Evolutionary conservation across 2,113 vertebrate species (phyloP), one percentile per base, ranked within the genome.

Genomic region (Rutilus rutilus): DNA sequence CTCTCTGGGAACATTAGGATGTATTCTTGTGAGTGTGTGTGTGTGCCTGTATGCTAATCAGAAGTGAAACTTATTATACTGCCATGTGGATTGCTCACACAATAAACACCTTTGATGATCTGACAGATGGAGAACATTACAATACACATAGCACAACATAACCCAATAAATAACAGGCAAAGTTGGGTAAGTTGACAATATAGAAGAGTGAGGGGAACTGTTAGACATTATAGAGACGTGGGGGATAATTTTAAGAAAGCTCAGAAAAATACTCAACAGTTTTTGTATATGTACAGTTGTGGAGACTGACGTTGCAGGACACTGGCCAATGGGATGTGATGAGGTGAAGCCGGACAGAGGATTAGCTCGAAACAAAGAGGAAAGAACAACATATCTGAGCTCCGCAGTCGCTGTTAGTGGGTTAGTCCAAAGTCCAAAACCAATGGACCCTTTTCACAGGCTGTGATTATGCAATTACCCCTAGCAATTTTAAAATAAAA

Each of bases 11-110:
- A 74, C 45, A 59, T 67, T 75, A 75, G 42, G 88, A 89, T 89
- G 90, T 86, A 86, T 87, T 86, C 91, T 87, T 89, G 90, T 81
- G 85, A 86, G 7, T 85, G 7, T 57, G 87, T 90, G 79, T 90
- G 86, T 85, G 82, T 85, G 86, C 88, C 88, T 89, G 87, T 88
- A 89, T 82, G 91, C 62, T 30, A 82, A 82, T 82, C 42, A 82
- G 62, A 82, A 52, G 64, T 17, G 14, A 69, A 82, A 69, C 27
- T 25, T 30, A 36, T 82, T 82, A 69, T 67, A 50, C 62, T 69
- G 80, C 42, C 64, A 52, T 82, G 80, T 82, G 80, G 45, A 67
- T 82, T 82, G 60, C 62, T 82, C 64, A 33, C 11, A 82, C 62
- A 52, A 36, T 82, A 69, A 69, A 82, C 60, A 52, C 64, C 19